Conservation (phyloP, 2,888 invertebrate genomes). For the Yponomeuta evonymella region DNA sequence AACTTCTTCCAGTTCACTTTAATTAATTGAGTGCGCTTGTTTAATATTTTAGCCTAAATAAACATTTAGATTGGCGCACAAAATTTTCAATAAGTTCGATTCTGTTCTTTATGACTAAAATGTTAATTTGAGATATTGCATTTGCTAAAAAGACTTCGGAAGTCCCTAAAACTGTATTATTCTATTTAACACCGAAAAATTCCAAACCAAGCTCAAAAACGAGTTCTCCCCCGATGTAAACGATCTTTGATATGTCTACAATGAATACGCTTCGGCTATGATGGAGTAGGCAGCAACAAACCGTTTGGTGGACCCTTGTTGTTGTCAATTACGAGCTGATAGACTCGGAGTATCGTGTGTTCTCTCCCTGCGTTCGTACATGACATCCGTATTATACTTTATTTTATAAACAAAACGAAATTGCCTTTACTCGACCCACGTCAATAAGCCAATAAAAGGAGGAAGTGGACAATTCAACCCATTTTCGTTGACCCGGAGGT, state of each 20-base stretch:
- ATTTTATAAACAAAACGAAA: neutral
- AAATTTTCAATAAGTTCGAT: too few relatives aligned
- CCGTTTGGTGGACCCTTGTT: neutral
- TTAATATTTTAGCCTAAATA: too few relatives aligned
- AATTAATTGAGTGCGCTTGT: too few relatives aligned
- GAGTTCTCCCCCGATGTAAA: too few relatives aligned
- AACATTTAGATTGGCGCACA: too few relatives aligned
- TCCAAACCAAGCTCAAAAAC: too few relatives aligned
- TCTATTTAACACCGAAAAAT: too few relatives aligned
- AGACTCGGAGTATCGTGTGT: neutral
- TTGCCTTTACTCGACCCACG: neutral
- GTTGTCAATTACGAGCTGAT: neutral
- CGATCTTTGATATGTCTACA: neutral
- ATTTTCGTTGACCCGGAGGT: neutral
- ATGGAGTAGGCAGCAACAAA: neutral
- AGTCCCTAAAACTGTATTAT: too few relatives aligned
- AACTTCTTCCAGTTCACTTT: too few relatives aligned
- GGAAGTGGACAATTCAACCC: neutral
- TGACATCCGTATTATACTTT: neutral
- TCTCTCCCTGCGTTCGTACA: neutral
- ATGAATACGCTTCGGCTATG: neutral
- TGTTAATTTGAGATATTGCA: too few relatives aligned
- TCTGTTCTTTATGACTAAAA: too few relatives aligned
- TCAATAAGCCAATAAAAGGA: neutral
- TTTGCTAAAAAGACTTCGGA: too few relatives aligned